phyloP scores from a whole-genome alignment of 2,888 invertebrate genomes.

The Cephus runcator region DNA sequence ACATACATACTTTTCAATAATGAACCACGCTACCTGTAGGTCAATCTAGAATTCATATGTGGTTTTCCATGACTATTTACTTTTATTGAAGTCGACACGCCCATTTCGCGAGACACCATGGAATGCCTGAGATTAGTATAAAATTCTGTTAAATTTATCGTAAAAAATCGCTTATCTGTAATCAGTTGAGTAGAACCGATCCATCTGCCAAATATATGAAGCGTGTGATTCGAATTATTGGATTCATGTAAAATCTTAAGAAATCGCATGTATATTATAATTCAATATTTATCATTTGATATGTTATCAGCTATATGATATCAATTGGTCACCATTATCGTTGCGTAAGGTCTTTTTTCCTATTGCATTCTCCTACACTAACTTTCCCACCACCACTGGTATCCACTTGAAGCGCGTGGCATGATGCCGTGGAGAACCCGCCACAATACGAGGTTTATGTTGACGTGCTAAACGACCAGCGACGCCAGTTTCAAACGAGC shows the following conservation, averaged over 20 bases:
- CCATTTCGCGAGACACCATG: not conserved
- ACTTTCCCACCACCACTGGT: conserved; percentile 15
- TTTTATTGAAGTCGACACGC: not conserved
- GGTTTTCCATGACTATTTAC: not conserved
- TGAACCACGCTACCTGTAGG: not conserved
- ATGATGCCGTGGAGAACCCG: conserved; percentile 32
- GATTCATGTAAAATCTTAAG: not conserved
- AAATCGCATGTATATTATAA: not conserved
- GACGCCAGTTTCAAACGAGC: conserved; percentile 29
- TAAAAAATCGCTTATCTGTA: not conserved
- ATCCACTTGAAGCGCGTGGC: conserved; percentile 34
- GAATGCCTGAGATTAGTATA: not conserved
- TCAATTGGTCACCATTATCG: conserved; percentile 6
- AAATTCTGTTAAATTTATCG: not conserved
- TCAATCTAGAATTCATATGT: not conserved
- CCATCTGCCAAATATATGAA: not conserved
- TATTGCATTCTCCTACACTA: conserved; percentile 22
- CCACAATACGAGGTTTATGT: conserved; percentile 36
- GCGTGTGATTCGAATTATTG: not conserved
- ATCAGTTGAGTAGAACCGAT: not conserved
- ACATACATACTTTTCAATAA: not conserved
- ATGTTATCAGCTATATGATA: not conserved
- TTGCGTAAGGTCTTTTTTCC: conserved; percentile 28
- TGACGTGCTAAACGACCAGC: conserved; percentile 24
- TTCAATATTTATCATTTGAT: not conserved